Percentiles rank a stretch among this genome's conserved stretches.
Conservation (phyloP, 2,888 invertebrate species). For the Dione juno region DNA sequence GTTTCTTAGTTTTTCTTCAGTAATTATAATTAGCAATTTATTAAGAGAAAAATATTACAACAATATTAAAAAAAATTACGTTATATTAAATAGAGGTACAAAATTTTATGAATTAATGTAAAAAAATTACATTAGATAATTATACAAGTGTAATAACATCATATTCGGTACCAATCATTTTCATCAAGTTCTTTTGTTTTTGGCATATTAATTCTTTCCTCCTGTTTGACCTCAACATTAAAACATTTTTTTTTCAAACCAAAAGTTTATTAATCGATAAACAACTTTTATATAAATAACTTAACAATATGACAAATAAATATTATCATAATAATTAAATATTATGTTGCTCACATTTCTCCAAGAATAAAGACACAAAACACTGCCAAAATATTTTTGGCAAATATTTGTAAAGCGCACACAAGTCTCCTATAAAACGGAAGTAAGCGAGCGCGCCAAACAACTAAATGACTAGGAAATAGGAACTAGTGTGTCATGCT, state of each 20-base stretch:
- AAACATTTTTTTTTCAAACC: background rate
- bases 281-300: background rate
- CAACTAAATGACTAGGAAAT: slow-evolving; percentile 29
- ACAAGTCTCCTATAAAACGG: slow-evolving; percentile 17
- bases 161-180: background rate
- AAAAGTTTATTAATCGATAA: background rate
- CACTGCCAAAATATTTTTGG: slow-evolving; percentile 25
- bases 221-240: background rate
- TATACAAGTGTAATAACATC: no score
- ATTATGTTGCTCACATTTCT: slow-evolving; percentile 18
- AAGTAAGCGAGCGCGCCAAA: slow-evolving; percentile 40
- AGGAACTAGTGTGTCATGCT: slow-evolving; percentile 12
- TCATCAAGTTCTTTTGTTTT: background rate
- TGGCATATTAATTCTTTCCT: background rate
- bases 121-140: no score
- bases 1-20: background rate
- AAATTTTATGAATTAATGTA: no score
- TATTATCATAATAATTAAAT: background rate
- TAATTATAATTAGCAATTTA: background rate
- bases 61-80: no score
- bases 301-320: background rate
- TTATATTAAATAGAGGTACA: no score
- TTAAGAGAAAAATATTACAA: no score
- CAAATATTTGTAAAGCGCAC: slow-evolving; percentile 13
- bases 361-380: slow-evolving; percentile 6